Evolutionary conservation across 2,888 invertebrate genomes (phyloP).

Genomic region (Palloptera scutellata): DNA sequence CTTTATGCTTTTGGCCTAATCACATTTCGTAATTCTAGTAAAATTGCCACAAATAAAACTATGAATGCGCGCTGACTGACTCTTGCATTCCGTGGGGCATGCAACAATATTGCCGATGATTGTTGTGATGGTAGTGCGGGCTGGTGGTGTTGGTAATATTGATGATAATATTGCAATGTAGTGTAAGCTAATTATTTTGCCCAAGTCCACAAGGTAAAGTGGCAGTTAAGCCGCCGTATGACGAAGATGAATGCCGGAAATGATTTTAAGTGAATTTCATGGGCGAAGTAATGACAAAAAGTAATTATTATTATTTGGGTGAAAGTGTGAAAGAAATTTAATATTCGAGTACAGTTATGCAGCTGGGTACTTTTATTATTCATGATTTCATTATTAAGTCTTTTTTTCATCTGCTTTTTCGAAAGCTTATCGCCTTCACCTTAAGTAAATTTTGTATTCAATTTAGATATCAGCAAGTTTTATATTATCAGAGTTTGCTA

Average conservation of each 20-base stretch:
- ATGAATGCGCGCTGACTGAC: background rate
- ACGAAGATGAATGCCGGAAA: background rate
- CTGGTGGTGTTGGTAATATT: background rate
- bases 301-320: too few relatives aligned
- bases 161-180: background rate
- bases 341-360: too few relatives aligned
- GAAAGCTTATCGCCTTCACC: too few relatives aligned
- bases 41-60: conserved; percentile 11
- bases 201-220: background rate
- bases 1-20: conserved; percentile 9
- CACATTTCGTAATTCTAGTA: background rate
- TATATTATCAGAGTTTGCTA: too few relatives aligned
- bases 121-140: background rate
- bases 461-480: too few relatives aligned
- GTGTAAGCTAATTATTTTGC: conserved; percentile 6
- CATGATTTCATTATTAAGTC: too few relatives aligned
- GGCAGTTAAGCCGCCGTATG: background rate
- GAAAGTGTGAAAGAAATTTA: too few relatives aligned
- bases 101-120: background rate
- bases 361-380: too few relatives aligned
- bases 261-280: background rate
- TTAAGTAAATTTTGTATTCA: too few relatives aligned
- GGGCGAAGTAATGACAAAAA: background rate
- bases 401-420: too few relatives aligned
- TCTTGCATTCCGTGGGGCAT: background rate